A percentile compares a stretch with the other conserved stretches of the same genome.
Conservation (phyloP, 2,888 invertebrate genomes). For the Napeogenes inachia region DNA sequence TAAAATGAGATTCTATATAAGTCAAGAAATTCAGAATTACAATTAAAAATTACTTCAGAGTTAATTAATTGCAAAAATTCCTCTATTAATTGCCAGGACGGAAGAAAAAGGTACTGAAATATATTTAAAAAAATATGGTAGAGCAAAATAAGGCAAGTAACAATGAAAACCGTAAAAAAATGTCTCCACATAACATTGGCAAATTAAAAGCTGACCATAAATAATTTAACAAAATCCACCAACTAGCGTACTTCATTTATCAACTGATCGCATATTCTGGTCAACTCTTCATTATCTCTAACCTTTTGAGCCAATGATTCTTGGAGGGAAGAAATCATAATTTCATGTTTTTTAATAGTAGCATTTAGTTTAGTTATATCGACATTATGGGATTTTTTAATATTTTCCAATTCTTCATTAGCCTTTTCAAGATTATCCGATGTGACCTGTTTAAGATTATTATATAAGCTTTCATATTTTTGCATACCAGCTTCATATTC, state of each 20-base stretch:
- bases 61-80: neutral
- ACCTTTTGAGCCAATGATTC: conserved; percentile 90
- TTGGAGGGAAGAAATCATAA: conserved; percentile 88
- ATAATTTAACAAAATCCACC: conserved; percentile 4
- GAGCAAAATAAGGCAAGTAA: neutral
- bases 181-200: neutral
- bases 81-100: neutral
- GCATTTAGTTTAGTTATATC: conserved; percentile 91
- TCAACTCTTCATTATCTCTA: conserved; percentile 91
- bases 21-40: conserved; percentile 2
- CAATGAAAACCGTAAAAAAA: neutral
- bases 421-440: conserved; percentile 84
- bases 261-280: conserved; percentile 94
- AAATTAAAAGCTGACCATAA: neutral
- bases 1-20: conserved; percentile 9
- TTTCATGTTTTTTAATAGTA: conserved; percentile 90
- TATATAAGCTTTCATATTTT: conserved; percentile 88
- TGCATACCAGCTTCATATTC: conserved; percentile 83
- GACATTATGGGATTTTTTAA: conserved; percentile 83
- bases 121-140: neutral
- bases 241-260: conserved; percentile 77
- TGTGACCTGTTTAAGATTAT: conserved; percentile 89
- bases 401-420: conserved; percentile 87
- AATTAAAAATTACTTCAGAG: neutral
- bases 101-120: neutral